Base-by-base conservation (phyloP, 1,140 invertebrate genomes). In the Eufriesea mexicana region DNA sequence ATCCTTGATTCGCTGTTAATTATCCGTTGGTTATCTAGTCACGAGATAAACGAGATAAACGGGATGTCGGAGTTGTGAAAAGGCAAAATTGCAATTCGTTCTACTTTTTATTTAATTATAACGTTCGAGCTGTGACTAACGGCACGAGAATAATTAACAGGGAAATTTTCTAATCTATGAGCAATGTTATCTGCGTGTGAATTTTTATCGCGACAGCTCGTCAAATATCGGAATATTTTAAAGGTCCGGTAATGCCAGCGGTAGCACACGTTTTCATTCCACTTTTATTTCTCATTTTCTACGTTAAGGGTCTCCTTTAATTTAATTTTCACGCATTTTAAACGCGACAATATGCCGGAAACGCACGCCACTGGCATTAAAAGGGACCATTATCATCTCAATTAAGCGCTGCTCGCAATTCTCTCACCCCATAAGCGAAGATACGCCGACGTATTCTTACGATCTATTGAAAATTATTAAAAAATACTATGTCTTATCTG, bases 121-220 rank as follows among this genome's bases (percentile, higher is more conserved):
- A 64, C 28, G n/a, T 23, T 64, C 18, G 23, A 75, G 64, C 49
- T 8, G 18, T 5, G 9, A 5, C 45, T 2, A 18, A 61, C 55
- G 18, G 51, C 61, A 57, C 67, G 57, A 75, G 20, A 23, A 66
- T 67, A 74, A 66, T 74, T 42, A 55, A 55, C 79, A n/a, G 66
- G n/a, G 35, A 70, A 79, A 35, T 35, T 35, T 35, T 35, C 35
- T 35, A 35, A 4, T 35, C 35, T 35, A 35, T 35, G 35, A 35
- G 35, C 35, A 45, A 35, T 45, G 35, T 20, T 67, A 45, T 55
- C 49, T 74, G 23, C 10, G 61, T 66, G 35, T 49, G 28, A 64
- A 20, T 80, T 66, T 35, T 55, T 45, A 64, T 73, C 45, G 20
- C 45, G 16, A 14, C 23, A 10, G 23, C 42, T 47, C 47, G n/a